A percentile compares a stretch with the other conserved stretches of the same genome.
Conservation (phyloP, 2,888 invertebrate genomes). For the Eristalinus sepulchralis region DNA sequence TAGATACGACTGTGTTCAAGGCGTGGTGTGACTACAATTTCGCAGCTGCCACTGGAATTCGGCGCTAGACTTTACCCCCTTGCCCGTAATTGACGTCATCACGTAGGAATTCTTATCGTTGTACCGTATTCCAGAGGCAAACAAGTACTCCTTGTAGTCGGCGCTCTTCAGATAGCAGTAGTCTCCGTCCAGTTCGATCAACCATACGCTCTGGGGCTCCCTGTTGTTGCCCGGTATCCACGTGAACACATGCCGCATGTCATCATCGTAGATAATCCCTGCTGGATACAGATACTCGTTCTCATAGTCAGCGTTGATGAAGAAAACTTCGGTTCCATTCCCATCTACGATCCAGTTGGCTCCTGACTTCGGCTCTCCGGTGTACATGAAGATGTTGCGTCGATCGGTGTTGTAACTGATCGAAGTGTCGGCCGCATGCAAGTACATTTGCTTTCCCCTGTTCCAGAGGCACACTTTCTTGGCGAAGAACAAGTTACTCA, state of each 20-base stretch:
- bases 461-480: conserved; percentile 37
- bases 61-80: no score
- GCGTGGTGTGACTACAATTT: no score
- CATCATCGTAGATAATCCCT: background rate
- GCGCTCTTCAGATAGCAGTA: conserved; percentile 24
- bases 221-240: conserved; percentile 36
- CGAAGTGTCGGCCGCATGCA: conserved; percentile 28
- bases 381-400: conserved; percentile 9
- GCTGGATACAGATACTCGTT: conserved; percentile 34
- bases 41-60: no score
- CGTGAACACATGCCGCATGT: conserved; percentile 11
- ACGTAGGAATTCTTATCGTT: background rate
- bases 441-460: conserved; percentile 14
- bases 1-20: no score
- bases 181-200: conserved; percentile 24
- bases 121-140: background rate
- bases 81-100: background rate
- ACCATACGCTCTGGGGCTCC: conserved; percentile 33
- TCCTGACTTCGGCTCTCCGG: conserved; percentile 12
- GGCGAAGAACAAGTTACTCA: conserved; percentile 30
- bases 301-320: background rate
- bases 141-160: conserved; percentile 22
- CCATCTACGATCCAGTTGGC: background rate
- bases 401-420: conserved; percentile 17
- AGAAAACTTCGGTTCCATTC: background rate